Evolutionary conservation across 92 coral and sea anemone species (phyloP), one percentile per base, ranked within the genome.

Genomic region (Bergia puertoricense): DNA sequence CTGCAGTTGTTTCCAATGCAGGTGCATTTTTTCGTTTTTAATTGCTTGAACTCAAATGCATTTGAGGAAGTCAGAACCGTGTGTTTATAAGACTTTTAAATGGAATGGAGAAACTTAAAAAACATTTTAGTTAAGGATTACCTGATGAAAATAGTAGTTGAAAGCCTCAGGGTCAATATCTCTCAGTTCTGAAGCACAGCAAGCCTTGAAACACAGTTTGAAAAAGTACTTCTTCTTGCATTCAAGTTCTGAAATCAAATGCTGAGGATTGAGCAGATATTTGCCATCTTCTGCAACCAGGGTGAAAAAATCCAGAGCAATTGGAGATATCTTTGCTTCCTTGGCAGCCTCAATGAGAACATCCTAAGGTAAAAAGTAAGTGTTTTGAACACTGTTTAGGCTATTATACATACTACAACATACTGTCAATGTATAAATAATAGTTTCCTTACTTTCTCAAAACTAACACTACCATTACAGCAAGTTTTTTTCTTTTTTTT

Each of bases 71-170:
- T 30, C 30, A 30, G 30, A 30, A 30, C 30, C 30, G 30, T 30
- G 30, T 30, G 30, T 30, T 30, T 30, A 30, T 30, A 30, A 30
- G 30, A 30, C 30, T 30, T 30, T 30, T 30, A 30, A 30, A 30
- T 30, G 30, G 30, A 30, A 30, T 30, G 30, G 30, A 30, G 30
- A 30, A 30, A 30, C 30, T 30, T 30, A 30, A 30, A 30, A 30
- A 30, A 30, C 30, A 30, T 30, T 18, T 22, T 5, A 45, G 38
- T 40, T n/a, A 38, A 1, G 30, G 57, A 22, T 43, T 42, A 95
- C 99, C 97, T 97, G 99, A 81, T 92, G 91, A 74, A 95, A 94
- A 81, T 94, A 92, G 80, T 97, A 97, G 75, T 86, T 89, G 62
- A 91, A 91, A 20, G 96, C 92, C 37, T 87, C 80, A 42, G 79